A percentile compares a stretch with the other conserved stretches of the same genome.
Evolutionary conservation across 2,888 invertebrate species (phyloP).

Genomic region (Blastobasis lacticolella): DNA sequence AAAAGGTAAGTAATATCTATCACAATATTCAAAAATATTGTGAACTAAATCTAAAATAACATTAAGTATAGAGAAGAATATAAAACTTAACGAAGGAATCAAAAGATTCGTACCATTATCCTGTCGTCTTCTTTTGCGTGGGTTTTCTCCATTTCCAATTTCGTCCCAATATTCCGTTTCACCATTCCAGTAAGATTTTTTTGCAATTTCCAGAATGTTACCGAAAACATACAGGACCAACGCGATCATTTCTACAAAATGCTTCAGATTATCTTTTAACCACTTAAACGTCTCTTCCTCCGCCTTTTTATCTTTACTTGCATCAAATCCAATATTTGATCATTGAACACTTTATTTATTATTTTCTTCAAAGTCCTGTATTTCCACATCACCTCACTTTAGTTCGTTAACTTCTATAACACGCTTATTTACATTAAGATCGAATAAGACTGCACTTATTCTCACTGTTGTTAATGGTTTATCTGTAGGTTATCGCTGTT

Average conservation of each 20-base stretch:
- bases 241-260: slow-evolving; percentile 42
- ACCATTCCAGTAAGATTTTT: slow-evolving; percentile 21
- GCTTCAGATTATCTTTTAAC: slow-evolving; percentile 17
- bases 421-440: too few species aligned
- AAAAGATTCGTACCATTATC: slow-evolving; percentile 22
- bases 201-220: slow-evolving; percentile 42
- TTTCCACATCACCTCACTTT: slow-evolving; percentile 33
- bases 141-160: slow-evolving; percentile 16
- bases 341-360: slow-evolving; percentile 16
- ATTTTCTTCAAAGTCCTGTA: slow-evolving; percentile 18
- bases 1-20: too few species aligned
- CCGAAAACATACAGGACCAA: slow-evolving; percentile 47
- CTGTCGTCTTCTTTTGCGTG: slow-evolving; percentile 22
- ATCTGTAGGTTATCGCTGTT: slow-evolving; percentile 50
- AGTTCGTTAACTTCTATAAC: slow-evolving; percentile 8
- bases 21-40: too few species aligned
- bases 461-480: slow-evolving; percentile 17
- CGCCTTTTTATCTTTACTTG: slow-evolving; percentile 34
- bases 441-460: slow-evolving; percentile 23
- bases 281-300: slow-evolving; percentile 32
- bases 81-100: neutral
- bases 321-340: slow-evolving; percentile 18
- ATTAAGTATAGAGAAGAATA: too few species aligned
- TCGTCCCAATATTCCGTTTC: slow-evolving; percentile 12
- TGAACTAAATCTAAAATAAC: too few species aligned